Base-by-base conservation (phyloP, 2,888 invertebrate species). In the Gymnoscelis rufifasciata region DNA sequence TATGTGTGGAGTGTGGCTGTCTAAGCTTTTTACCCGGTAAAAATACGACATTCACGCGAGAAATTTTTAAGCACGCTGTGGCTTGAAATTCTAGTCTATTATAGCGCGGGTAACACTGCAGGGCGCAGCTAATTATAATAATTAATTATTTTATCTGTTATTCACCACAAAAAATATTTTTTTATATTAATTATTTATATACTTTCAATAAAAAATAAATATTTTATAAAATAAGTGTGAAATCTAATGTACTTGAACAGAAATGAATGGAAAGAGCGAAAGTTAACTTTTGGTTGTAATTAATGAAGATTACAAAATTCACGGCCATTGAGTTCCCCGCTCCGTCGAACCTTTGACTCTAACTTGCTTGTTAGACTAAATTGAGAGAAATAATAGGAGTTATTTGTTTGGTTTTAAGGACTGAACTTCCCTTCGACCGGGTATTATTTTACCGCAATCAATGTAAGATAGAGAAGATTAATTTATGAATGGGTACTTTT, bases 301-400 rank as follows among this genome's bases (percentile, higher is more conserved):
- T 86, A 87, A 87, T 87, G 83, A 80, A 87, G 84, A 87, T 88
- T 83, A 86, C 80, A 78, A 83, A 84, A 86, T 87, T 87, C 83
- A 82, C 83, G 83, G 83, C 77, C 87, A 86, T 84, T 86, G 84
- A 83, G 79, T 77, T 75, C 74, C 78, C 64, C 82, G 83, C 81
- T 77, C 72, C 79, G 78, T 75, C 77, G 79, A 84, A 83, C 83
- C 86, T 83, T 84, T 78, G 82, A 80, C 81, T 81, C 68, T 76
- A 78, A 84, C 71, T 82, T 76, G 79, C 83, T 84, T 84, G 84
- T 86, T 82, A 77, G 77, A 81, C 81, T 79, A 83, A 88, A 87
- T 87, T 83, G 83, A 83, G 87, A 87, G 86, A 83, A 84, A 84
- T 87, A 88, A 88, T 87, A 82, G 83, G 74, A 62, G 74, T 72